Evolutionary conservation across 2,113 vertebrate species (phyloP), one percentile per base, ranked within the genome.

Genomic region (Cyanoderma ruficeps): DNA sequence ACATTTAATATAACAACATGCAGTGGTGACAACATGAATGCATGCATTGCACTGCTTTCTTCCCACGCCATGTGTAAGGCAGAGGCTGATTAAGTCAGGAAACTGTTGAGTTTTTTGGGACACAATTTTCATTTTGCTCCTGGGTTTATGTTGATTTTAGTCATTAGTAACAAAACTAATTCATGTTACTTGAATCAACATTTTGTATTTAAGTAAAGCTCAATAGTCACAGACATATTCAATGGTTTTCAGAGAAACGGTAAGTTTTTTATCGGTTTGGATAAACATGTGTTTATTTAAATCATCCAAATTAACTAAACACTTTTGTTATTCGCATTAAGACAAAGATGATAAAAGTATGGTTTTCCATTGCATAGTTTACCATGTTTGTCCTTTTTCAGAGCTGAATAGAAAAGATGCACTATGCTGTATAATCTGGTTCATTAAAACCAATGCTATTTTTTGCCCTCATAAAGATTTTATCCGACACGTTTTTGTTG

Each of bases 321-420:
- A 12, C 28, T 14, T 83, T 93, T 85, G 23, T 85, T 69, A 35
- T 19, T 6, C 11, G 15, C 55, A 67, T 67, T 82, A 77, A 41
- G 35, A 61, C 20, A 81, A 39, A 93, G 46, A 79, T 44, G 57
- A 75, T 61, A 59, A 69, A 96, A 86, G 53, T 89, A 60, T 90
- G 60, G 30, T 78, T 87, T 94, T 78, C 19, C 22, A 22, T 44
- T 8, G 31, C 5, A 16, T 59, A 57, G 28, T 86, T 91, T 74
- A 69, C 13, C 8, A 77, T 11, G 53, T 93, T 87, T 69, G 4
- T 9, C 23, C 13, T 11, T 94, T 94, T 95, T 59, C 42, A 70
- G 50, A 53, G 15, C 10, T 74, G 42, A 94, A 64, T 21, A 68
- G 33, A 79, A 78, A 94, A 72, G 28, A 50, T 55, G n/a, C 6